Evolutionary conservation across 2,797 vertebrate genomes (phyloP), one percentile per base, ranked within the genome.

Genomic region (Melanogrammus aeglefinus): DNA sequence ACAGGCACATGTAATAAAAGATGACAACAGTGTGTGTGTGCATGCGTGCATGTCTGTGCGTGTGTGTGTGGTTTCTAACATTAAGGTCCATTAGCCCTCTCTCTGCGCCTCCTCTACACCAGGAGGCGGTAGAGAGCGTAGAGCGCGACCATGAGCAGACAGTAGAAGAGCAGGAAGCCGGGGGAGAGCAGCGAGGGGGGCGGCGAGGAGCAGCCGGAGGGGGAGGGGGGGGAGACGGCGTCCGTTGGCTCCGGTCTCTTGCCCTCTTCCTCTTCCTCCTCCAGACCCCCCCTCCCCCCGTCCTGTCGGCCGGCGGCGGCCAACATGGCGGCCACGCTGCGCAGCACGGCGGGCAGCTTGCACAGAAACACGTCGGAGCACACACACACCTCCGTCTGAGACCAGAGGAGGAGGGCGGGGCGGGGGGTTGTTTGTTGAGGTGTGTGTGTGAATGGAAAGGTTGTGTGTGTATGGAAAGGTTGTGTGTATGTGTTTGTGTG

Each of bases 101-200:
- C 21, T 63, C 21, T 63, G 21, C 18, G 51, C 3, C 35, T 72
- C 73, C 82, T 84, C 86, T 94, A 94, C 83, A 88, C 89, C 39
- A 93, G 88, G 81, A 97, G 91, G 88, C 89, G 87, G 91, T 95
- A 96, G 86, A 94, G 77, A 76, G 92, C 77, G 91, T 93, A 97
- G 83, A 97, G 92, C 87, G 96, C 92, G 85, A 91, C 89, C 96
- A 97, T 97, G 91, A 91, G 84, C 47, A 85, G 89, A 77, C 92
- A 90, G 92, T 97, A 97, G 95, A 97, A 97, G 89, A 96, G 83
- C 88, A 96, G 89, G 94, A 97, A 97, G 93, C 95, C 96, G 24
- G 90, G 91, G 76, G 95, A 93, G 86, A 94, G 91, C 77, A 84
- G 88, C 33, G 94, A 88, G 80, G 87, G 86, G 29, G 75, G 82